These are phyloP conservation scores for Brotula barbata DNA, from an alignment of 2,797 vertebrate species.

Conservation along the genomic window DNA sequence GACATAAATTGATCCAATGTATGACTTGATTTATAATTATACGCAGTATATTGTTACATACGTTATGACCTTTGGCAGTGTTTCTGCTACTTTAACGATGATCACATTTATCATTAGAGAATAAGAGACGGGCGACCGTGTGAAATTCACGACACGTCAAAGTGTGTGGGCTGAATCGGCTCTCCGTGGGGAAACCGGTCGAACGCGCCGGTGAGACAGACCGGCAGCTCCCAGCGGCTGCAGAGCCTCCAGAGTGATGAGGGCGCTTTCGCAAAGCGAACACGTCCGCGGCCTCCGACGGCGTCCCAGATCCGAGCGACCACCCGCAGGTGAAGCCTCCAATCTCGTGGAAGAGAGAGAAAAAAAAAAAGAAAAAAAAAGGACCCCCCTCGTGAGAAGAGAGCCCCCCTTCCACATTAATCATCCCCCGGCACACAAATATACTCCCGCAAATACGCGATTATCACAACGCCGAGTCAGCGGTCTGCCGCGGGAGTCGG, in stretches of 20 bases:
- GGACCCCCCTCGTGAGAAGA: conserved; percentile 52
- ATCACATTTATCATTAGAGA: conserved; percentile 21
- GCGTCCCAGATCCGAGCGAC: conserved; percentile 66
- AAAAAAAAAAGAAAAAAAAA: too few relatives aligned
- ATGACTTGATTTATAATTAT: too few relatives aligned
- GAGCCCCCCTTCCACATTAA: conserved; percentile 68
- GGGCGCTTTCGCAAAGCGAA: conserved; percentile 66
- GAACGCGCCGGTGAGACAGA: conserved; percentile 68
- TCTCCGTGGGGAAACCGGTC: conserved; percentile 58
- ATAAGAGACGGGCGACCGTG: conserved; percentile 30
- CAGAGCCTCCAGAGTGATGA: conserved; percentile 68
- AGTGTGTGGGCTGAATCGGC: conserved; percentile 62
- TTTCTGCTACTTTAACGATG: conserved; percentile 5
- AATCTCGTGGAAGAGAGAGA: conserved; percentile 53
- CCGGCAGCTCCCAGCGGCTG: conserved; percentile 64
- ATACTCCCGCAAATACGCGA: conserved; percentile 64
- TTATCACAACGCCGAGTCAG: conserved; percentile 72
- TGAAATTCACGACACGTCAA: conserved; percentile 51
- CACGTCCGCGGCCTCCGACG: conserved; percentile 56
- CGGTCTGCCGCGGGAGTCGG: conserved; percentile 61
- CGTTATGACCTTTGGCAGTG: too few relatives aligned
- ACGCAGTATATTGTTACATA: too few relatives aligned
- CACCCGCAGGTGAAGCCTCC: conserved; percentile 71
- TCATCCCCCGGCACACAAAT: conserved; percentile 68
- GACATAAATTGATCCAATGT: conserved; percentile 27